These are phyloP conservation scores for Ammospiza nelsoni DNA, from an alignment of 2,113 vertebrate genomes.

Conservation along the genomic window DNA sequence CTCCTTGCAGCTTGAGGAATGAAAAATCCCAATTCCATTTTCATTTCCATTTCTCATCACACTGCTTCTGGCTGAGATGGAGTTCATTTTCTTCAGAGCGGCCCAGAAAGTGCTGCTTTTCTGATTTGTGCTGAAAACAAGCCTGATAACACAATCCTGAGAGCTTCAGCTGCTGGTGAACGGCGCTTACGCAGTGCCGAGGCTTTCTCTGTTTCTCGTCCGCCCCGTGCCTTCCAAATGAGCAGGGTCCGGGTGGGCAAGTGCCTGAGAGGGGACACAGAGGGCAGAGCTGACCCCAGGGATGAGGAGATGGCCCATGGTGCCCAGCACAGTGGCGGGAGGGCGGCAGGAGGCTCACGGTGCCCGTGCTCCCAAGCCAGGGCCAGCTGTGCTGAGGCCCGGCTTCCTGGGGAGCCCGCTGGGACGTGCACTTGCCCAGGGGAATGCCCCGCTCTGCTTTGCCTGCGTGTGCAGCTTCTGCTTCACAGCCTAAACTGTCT, in stretches of 20 bases:
- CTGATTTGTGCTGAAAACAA: background rate
- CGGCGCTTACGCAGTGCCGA: rapidly evolving
- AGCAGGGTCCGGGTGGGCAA: rapidly evolving
- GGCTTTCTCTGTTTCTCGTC: background rate
- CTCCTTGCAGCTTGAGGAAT: background rate
- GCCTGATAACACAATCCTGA: background rate
- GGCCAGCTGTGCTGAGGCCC: background rate
- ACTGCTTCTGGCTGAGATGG: background rate
- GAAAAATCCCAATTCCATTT: background rate
- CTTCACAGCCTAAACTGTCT: background rate
- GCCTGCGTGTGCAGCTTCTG: background rate
- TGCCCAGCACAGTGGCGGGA: background rate
- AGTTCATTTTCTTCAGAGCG: background rate
- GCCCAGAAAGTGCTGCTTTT: background rate
- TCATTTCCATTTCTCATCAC: background rate
- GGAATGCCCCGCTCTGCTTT: background rate
- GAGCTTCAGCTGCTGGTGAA: rapidly evolving
- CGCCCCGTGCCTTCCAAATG: background rate
- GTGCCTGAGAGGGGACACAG: background rate
- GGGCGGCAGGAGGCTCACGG: background rate
- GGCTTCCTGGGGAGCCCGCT: background rate
- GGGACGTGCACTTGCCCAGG: background rate
- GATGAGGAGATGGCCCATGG: rapidly evolving
- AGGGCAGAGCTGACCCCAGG: rapidly evolving
- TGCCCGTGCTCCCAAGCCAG: background rate